Conservation (phyloP, 2,797 vertebrate species). For the Tadarida brasiliensis region DNA sequence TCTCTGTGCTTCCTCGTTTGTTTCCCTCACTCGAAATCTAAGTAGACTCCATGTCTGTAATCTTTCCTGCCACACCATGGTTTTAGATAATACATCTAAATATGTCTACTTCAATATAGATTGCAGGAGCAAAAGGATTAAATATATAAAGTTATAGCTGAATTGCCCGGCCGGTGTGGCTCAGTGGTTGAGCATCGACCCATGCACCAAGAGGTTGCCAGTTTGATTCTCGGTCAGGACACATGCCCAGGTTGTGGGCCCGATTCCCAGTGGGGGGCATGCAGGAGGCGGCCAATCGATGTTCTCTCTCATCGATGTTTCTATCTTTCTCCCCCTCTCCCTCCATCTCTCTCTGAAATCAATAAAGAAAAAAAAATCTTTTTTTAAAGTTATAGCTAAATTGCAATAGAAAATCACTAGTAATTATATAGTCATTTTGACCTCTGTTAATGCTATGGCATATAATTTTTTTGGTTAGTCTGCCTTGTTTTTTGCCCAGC, state of each 20-base stretch:
- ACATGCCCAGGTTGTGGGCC: too few species aligned
- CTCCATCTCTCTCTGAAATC: too few species aligned
- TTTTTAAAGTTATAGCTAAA: not conserved
- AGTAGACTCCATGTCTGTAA: constrained; percentile 10
- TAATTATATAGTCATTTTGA: not conserved
- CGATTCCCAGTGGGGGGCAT: too few species aligned
- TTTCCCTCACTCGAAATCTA: constrained; percentile 17
- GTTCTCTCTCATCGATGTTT: too few species aligned
- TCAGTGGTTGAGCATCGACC: too few species aligned
- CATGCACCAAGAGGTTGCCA: too few species aligned
- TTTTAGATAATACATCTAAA: not conserved
- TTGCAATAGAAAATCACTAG: constrained; percentile 30
- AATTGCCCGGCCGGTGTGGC: not conserved
- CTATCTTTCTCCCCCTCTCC: too few species aligned
- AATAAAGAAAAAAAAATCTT: too few species aligned
- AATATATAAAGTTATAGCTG: not conserved
- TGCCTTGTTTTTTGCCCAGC: not conserved
- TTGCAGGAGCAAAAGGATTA: not conserved
- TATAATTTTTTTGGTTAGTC: not conserved
- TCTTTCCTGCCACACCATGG: not conserved
- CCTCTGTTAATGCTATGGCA: not conserved
- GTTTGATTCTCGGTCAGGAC: too few species aligned
- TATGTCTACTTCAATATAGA: not conserved
- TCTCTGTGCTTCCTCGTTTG: not conserved
- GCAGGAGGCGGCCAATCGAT: too few species aligned